Base-by-base conservation (phyloP, 2,797 vertebrate genomes). In the Poecilia picta region DNA sequence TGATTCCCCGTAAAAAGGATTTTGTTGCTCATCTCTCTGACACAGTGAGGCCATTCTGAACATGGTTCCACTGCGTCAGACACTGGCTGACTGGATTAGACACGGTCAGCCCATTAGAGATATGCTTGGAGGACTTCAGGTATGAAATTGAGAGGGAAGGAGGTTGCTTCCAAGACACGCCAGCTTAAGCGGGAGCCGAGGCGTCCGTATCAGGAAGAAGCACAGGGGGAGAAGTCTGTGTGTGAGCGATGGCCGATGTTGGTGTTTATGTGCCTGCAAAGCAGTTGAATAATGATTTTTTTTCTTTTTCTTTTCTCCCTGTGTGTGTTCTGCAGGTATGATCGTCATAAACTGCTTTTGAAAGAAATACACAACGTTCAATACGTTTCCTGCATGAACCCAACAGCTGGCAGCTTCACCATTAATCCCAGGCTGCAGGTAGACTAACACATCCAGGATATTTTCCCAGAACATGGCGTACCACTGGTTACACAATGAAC, bases 401-500 rank as follows among this genome's bases (percentile, higher is more conserved):
- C 98, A 1, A 97, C 97, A 0, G 94, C 97, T 0, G 98, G 98
- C 81, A 99, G 97, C 91, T 99, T 99, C 93, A 98, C 97, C 92
- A 97, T 99, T 91, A 99, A 98, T 94, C 97, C 98, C 39, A 94
- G 97, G 4, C 96, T 99, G 76, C 98, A 99, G 97, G 98, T 99
- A 95, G 33, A 76, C 12, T 72, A 47, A 68, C 79, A 59, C 62
- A 74, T 73, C 73, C 33, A 55, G 55, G 55, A 81, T 43, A 12
- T 33, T 66, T 70, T n/a, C 39, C 66, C 39, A 43, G 62, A 66
- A 39, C 62, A 39, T 71, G 68, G 59, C 78, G 62, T 80, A 77
- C 78, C 59, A 51, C 31, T 75, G 43, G 49, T 90, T 85, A 86
- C 68, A 68, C 36, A 84, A 80, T 49, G 74, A 51, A 62, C 53